Conservation (phyloP, 2,888 invertebrate genomes). For the Drosophila subquinaria region DNA sequence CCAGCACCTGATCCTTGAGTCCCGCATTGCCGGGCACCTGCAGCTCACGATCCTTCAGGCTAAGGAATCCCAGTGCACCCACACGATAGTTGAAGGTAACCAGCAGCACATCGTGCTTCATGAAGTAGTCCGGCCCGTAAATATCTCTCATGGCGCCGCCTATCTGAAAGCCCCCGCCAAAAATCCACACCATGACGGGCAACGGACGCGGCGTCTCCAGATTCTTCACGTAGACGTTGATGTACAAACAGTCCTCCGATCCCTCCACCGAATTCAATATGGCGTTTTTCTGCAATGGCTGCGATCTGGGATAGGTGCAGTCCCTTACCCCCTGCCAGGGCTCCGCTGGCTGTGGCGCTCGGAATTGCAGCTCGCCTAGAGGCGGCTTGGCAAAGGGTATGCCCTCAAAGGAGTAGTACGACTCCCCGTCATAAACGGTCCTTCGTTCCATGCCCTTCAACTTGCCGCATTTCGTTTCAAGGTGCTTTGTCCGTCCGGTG, state of each 20-base stretch:
- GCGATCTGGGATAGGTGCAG: conserved; percentile 79
- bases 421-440: conserved; percentile 67
- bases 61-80: conserved; percentile 86
- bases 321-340: conserved; percentile 85
- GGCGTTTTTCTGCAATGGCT: conserved; percentile 81
- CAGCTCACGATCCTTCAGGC: conserved; percentile 85
- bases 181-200: conserved; percentile 86
- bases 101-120: conserved; percentile 86
- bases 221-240: conserved; percentile 85
- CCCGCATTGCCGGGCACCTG: conserved; percentile 87
- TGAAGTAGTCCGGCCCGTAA: conserved; percentile 86
- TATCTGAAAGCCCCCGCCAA: conserved; percentile 86
- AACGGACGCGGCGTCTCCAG: conserved; percentile 65
- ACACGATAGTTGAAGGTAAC: conserved; percentile 86
- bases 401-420: conserved; percentile 82
- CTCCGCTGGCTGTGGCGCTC: conserved; percentile 84
- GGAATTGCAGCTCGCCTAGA: conserved; percentile 80
- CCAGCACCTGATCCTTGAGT: conserved; percentile 86
- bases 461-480: conserved; percentile 77
- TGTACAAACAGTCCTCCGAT: conserved; percentile 86
- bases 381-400: conserved; percentile 84
- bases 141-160: conserved; percentile 84
- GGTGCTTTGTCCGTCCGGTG: conserved; percentile 70
- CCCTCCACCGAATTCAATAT: conserved; percentile 81
- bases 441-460: conserved; percentile 76